Evolutionary conservation across 1,140 invertebrate genomes (phyloP).

Genomic region (Drosophila guanche): DNA sequence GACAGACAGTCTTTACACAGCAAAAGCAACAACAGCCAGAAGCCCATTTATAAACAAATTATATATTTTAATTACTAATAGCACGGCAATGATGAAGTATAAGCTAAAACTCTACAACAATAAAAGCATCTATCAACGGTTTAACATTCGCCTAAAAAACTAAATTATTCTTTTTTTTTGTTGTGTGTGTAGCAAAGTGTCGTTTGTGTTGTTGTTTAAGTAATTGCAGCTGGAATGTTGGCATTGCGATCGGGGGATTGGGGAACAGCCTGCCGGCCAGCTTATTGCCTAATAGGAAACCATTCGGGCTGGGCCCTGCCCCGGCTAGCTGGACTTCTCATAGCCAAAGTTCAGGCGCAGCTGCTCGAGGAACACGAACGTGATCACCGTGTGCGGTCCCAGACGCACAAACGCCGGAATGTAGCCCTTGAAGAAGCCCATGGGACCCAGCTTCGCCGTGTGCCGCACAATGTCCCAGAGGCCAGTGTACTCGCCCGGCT

Average conservation of each 20-base stretch:
- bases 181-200: neutral
- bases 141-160: slow-evolving; percentile 47
- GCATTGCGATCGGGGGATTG: slow-evolving; percentile 39
- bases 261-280: slow-evolving; percentile 1
- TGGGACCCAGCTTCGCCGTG: slow-evolving; percentile 95
- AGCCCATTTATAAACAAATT: slow-evolving; percentile 29
- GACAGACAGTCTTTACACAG: slow-evolving; percentile 43
- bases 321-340: slow-evolving; percentile 21
- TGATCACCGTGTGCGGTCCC: slow-evolving; percentile 98
- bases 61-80: slow-evolving; percentile 48
- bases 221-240: slow-evolving; percentile 71
- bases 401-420: slow-evolving; percentile 98
- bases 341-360: slow-evolving; percentile 93
- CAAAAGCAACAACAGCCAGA: slow-evolving; percentile 49
- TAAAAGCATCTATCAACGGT: slow-evolving; percentile 55
- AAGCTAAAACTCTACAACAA: slow-evolving; percentile 35
- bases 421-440: slow-evolving; percentile 99
- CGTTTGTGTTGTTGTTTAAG: slow-evolving; percentile 10
- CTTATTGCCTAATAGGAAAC: slow-evolving; percentile 26
- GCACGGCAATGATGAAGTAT: slow-evolving; percentile 47
- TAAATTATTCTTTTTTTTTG: slow-evolving; percentile 2
- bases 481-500: slow-evolving; percentile 94
- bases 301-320: neutral
- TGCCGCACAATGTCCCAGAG: slow-evolving; percentile 91
- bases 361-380: slow-evolving; percentile 99